Conservation (phyloP, 1,140 invertebrate genomes). For the Lepidurus packardi region DNA sequence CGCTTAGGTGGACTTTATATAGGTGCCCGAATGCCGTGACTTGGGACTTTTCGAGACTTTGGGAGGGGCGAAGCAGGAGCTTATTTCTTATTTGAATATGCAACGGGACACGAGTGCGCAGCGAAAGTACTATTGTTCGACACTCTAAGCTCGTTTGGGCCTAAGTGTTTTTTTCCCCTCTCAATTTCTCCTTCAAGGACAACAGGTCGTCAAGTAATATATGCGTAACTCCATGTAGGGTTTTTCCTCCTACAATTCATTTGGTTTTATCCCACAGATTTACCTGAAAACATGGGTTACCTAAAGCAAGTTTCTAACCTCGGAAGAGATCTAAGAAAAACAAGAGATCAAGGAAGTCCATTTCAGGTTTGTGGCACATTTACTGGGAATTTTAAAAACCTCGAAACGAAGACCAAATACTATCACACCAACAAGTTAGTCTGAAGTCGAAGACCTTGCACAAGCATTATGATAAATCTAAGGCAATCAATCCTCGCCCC, state of each 20-base stretch:
- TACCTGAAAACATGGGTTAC: not conserved
- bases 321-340: too few species aligned
- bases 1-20: not conserved
- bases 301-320: too few species aligned
- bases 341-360: too few species aligned
- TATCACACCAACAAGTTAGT: too few species aligned
- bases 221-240: not conserved
- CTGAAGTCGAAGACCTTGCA: too few species aligned
- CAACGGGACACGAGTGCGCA: not conserved
- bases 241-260: not conserved
- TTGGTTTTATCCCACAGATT: not conserved
- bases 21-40: not conserved
- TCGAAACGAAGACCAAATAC: too few species aligned
- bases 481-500: not conserved
- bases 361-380: too few species aligned
- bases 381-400: too few species aligned
- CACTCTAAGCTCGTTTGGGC: not conserved
- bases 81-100: constrained; percentile 16
- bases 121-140: not conserved
- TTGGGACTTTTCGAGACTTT: not conserved
- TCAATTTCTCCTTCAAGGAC: constrained; percentile 6
- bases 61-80: not conserved
- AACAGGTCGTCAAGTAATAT: not conserved
- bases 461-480: too few species aligned
- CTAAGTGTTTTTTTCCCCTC: constrained; percentile 5